These are phyloP conservation scores for Lathamus discolor DNA, from an alignment of 2,113 vertebrate species.

Conservation along the genomic window DNA sequence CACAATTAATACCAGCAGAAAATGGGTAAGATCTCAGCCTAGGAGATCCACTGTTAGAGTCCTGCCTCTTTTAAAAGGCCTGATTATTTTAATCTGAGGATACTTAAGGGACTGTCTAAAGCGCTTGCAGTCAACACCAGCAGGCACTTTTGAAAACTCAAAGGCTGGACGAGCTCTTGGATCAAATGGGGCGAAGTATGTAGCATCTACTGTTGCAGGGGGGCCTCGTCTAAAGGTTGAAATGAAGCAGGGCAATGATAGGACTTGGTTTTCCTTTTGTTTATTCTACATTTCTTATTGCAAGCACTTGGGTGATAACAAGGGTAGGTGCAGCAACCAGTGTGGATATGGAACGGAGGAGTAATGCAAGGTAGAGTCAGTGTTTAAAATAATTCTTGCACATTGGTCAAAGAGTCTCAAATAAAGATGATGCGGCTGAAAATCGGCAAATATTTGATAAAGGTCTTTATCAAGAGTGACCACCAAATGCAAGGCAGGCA, in stretches of 20 bases:
- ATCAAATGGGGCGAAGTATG: fast-evolving
- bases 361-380: not conserved
- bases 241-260: not conserved
- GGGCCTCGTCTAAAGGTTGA: not conserved
- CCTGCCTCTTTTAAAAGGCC: not conserved
- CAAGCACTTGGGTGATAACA: fast-evolving
- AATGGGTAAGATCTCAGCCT: slow-evolving; percentile 39
- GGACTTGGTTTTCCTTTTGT: not conserved
- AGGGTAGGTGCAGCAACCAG: fast-evolving
- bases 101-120: slow-evolving; percentile 1
- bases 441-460: not conserved
- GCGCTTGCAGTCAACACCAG: not conserved
- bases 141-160: not conserved
- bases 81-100: slow-evolving; percentile 32
- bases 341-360: not conserved
- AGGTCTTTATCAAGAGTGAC: not conserved
- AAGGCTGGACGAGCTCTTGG: not conserved
- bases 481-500: not conserved
- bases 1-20: slow-evolving; percentile 40
- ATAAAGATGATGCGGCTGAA: not conserved
- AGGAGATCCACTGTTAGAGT: slow-evolving; percentile 22
- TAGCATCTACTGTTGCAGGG: fast-evolving
- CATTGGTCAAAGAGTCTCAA: not conserved
- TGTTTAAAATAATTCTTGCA: not conserved
- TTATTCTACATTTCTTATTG: not conserved